A percentile compares a stretch with the other conserved stretches of the same genome.
Conservation (phyloP, 2,797 vertebrate genomes). For the Halcyon chelicuti region DNA sequence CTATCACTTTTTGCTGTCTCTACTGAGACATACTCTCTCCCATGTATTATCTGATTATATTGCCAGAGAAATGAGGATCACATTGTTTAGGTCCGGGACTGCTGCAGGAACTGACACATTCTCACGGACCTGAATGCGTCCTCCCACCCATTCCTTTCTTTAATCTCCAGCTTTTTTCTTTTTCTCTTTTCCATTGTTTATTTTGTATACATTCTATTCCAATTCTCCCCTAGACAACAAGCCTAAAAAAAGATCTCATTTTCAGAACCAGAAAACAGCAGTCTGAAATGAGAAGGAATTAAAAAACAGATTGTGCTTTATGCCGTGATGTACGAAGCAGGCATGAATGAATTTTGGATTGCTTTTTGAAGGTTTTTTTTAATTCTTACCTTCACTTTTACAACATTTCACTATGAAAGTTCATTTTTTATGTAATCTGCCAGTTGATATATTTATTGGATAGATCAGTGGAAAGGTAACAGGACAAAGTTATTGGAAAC, state of each 20-base stretch:
- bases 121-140: neutral
- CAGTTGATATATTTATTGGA: neutral
- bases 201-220: neutral
- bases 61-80: neutral
- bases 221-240: neutral
- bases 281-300: neutral
- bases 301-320: neutral
- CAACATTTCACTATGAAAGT: neutral
- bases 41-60: neutral
- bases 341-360: neutral
- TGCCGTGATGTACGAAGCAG: neutral
- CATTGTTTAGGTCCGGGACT: neutral
- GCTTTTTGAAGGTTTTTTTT: neutral
- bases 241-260: neutral
- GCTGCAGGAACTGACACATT: neutral
- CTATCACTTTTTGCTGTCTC: neutral
- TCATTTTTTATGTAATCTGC: neutral
- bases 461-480: neutral
- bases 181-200: neutral
- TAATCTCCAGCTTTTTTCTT: neutral
- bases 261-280: neutral
- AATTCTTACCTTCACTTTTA: neutral
- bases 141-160: neutral
- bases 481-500: neutral
- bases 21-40: neutral